phyloP scores from a whole-genome alignment of 1,140 invertebrate genomes.

The Harlomillsia oculata region DNA sequence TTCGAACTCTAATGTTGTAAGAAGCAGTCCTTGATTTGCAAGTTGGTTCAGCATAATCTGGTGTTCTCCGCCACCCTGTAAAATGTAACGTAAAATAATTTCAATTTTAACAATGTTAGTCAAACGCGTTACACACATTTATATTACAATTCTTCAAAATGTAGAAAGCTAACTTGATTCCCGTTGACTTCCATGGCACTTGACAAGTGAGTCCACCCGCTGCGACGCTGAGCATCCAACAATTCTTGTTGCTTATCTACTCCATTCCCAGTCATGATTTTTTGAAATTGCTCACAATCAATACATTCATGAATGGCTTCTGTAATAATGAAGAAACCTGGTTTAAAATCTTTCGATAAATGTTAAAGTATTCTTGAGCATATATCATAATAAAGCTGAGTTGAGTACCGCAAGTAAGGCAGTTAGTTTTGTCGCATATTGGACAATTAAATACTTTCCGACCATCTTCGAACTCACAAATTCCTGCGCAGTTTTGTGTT shows the following conservation, averaged over 20 bases:
- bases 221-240: not conserved
- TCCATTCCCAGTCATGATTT: not conserved
- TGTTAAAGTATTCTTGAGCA: not conserved
- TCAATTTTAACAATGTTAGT: not conserved
- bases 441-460: slow-evolving; percentile 4
- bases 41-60: slow-evolving; percentile 33
- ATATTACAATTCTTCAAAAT: not conserved
- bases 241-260: slow-evolving; percentile 2
- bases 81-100: slow-evolving; percentile 20
- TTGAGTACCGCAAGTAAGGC: not conserved
- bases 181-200: not conserved
- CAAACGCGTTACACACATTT: not conserved
- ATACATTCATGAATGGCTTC: slow-evolving; percentile 8
- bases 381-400: not conserved
- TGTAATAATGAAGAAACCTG: not conserved
- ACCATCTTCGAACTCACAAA: slow-evolving; percentile 2
- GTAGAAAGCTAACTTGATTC: not conserved
- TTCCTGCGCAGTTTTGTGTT: not conserved
- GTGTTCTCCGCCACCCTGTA: not conserved
- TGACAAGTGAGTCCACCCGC: not conserved
- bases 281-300: slow-evolving; percentile 1
- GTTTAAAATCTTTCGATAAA: not conserved
- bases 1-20: slow-evolving; percentile 43
- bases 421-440: slow-evolving; percentile 4
- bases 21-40: slow-evolving; percentile 38